Evolutionary conservation across 2,113 vertebrate genomes (phyloP), one percentile per base, ranked within the genome.

Genomic region (Nymphicus hollandicus): DNA sequence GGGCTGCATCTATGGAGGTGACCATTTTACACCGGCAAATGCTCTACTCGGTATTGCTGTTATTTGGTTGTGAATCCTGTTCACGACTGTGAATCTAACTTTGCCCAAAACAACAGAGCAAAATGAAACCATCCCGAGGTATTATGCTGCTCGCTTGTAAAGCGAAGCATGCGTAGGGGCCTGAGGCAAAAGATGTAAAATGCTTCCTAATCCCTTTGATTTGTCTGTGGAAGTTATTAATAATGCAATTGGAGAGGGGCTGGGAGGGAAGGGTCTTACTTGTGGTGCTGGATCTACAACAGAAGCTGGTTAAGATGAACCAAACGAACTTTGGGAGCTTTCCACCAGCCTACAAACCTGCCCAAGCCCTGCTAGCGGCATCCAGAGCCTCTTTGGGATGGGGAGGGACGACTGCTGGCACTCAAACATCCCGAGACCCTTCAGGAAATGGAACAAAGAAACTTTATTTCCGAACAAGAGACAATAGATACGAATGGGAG

Each of bases 381-480:
- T 41, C 5, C 8, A 1, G 15, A 64, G n/a, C n/a, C 11, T 31
- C 46, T 61, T 18, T 0, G 1, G 17, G 35, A 8, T 1, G 6
- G 61, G 66, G 24, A 88, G 37, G 85, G 74, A 52, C 1, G 23
- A 52, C 53, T 52, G 63, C 23, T 0, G 58, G 95, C 65, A 94
- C 83, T 63, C 96, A 58, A 91, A 44, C 39, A 89, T 80, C 88
- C 86, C 93, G 86, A 83, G 84, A 80, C 88, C 93, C 87, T 68
- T 76, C 69, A 33, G 87, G 64, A 98, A 96, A 72, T 39, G 92
- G 97, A 97, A 98, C 96, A 98, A 97, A 96, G 97, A 96, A 98
- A 98, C 97, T 98, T 98, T 97, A 91, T 94, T 96, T 98, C 95
- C 5, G 13, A 25, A 74, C 94, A 94, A 96, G 91, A 95, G 86